These are phyloP conservation scores for Atopsyche davidsoni DNA, from an alignment of 1,140 invertebrate species.

Conservation along the genomic window DNA sequence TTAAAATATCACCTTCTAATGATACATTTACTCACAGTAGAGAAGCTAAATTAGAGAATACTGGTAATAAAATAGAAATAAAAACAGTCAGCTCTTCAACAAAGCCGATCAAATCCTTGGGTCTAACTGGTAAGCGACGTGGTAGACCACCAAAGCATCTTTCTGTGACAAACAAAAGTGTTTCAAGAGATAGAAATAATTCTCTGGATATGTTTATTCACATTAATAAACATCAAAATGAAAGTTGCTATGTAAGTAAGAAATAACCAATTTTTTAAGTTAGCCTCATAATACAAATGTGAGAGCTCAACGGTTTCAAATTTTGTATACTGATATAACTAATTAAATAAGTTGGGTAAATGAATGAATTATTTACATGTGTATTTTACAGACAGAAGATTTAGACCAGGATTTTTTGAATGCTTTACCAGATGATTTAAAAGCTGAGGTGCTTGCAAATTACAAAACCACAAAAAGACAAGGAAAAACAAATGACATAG, in stretches of 20 bases:
- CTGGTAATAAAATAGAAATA: constrained; percentile 21
- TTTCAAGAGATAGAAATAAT: too few relatives aligned
- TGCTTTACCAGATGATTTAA: constrained; percentile 56
- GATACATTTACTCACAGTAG: too few relatives aligned
- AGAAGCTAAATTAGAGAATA: too few relatives aligned
- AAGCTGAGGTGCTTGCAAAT: constrained; percentile 56
- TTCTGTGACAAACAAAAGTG: constrained; percentile 24
- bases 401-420: constrained; percentile 54
- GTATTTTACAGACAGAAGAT: constrained; percentile 30
- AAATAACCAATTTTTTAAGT: too few relatives aligned
- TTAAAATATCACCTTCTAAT: too few relatives aligned
- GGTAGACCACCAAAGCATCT: constrained; percentile 39
- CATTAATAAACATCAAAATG: too few relatives aligned
- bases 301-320: too few relatives aligned
- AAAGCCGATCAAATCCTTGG: constrained; percentile 13
- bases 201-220: too few relatives aligned
- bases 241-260: too few relatives aligned
- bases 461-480: constrained; percentile 37
- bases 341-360: constrained; percentile 32
- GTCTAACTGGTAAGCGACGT: constrained; percentile 33
- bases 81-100: constrained; percentile 1
- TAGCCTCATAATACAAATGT: too few relatives aligned
- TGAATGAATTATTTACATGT: constrained; percentile 27
- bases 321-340: too few relatives aligned
- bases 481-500: constrained; percentile 34